Percentiles rank a stretch among this genome's conserved stretches.
phyloP scores from a whole-genome alignment of 1,140 invertebrate species.

The Plodia interpunctella region DNA sequence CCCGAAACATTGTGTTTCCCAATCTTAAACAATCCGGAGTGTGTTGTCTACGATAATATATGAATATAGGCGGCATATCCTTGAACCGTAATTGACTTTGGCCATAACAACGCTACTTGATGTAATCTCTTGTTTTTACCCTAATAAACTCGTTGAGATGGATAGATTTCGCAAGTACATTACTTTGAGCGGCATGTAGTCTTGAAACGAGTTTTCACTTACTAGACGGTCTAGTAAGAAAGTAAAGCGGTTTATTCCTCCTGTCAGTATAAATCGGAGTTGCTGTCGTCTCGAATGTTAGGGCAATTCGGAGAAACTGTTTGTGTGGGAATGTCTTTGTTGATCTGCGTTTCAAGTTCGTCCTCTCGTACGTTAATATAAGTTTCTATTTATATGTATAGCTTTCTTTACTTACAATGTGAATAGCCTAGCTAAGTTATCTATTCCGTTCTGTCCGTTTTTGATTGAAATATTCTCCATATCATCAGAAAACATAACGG shows the following conservation, averaged over 20 bases:
- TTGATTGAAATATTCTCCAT: no score
- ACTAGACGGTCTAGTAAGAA: background rate
- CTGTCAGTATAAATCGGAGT: background rate
- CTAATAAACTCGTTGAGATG: background rate
- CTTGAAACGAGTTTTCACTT: background rate
- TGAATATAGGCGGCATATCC: background rate
- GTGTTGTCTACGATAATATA: slow-evolving; percentile 1
- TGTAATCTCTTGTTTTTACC: slow-evolving; percentile 4
- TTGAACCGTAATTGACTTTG: slow-evolving; percentile 7
- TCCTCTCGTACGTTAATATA: no score
- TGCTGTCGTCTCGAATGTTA: no score
- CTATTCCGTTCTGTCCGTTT: no score
- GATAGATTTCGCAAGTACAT: background rate
- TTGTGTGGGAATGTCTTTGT: no score
- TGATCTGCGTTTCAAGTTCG: no score
- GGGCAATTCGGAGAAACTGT: no score
- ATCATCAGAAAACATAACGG: no score
- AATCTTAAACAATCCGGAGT: background rate
- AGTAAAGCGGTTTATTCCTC: background rate
- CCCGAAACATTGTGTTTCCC: no score
- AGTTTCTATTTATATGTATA: no score
- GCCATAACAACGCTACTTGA: slow-evolving; percentile 6
- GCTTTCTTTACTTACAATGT: no score
- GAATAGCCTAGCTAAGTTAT: no score
- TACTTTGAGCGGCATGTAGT: background rate